These are phyloP conservation scores for Catamblyrhynchus diadema DNA, from an alignment of 2,797 vertebrate genomes.

Conservation along the genomic window DNA sequence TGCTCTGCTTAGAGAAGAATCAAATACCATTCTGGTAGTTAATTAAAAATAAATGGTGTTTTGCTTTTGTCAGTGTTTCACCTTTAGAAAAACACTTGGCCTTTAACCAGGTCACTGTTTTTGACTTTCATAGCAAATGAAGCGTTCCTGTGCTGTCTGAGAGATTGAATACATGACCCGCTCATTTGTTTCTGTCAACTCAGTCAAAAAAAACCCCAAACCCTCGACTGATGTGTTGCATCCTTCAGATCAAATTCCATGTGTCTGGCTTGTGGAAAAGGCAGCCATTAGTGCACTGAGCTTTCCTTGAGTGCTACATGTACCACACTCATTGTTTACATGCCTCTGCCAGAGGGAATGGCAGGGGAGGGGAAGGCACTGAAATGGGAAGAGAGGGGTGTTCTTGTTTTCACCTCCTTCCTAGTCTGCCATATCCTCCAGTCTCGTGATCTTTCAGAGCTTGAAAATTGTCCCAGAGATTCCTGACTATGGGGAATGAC, in stretches of 20 bases:
- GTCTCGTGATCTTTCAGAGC: neutral
- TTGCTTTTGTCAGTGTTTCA: conserved; percentile 17
- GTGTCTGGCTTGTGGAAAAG: neutral
- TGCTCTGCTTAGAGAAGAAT: neutral
- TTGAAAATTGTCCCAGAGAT: neutral
- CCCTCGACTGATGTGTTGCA: neutral
- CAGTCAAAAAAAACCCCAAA: neutral
- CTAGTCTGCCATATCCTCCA: neutral
- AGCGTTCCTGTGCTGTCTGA: neutral
- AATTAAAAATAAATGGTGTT: conserved; percentile 46
- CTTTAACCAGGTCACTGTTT: conserved; percentile 5
- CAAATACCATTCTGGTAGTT: neutral
- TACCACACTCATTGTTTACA: neutral
- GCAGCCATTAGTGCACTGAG: neutral
- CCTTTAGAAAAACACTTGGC: neutral
- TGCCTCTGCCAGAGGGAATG: neutral
- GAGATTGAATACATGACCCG: neutral
- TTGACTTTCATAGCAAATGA: neutral
- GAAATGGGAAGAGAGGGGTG: neutral
- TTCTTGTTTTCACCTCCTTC: neutral
- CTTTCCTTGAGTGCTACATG: neutral
- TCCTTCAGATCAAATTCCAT: neutral
- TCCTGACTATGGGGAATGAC: neutral
- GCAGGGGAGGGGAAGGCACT: neutral
- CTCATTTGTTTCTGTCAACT: neutral